Evolutionary conservation across 2,888 invertebrate species (phyloP).

Genomic region (Plebejus melissa): DNA sequence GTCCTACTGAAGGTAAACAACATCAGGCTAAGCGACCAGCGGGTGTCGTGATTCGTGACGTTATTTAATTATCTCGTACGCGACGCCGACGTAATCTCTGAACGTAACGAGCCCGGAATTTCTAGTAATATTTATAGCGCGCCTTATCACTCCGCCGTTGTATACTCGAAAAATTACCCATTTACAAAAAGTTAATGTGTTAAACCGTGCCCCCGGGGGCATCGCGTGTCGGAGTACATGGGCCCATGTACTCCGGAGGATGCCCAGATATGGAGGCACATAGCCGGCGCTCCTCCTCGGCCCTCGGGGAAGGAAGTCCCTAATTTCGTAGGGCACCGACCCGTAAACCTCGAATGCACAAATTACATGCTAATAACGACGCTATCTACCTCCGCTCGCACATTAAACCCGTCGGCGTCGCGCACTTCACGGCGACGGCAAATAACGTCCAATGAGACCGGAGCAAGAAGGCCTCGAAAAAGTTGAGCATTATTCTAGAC

Average conservation of each 20-base stretch:
- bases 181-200: slow-evolving; percentile 17
- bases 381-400: slow-evolving; percentile 37
- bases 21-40: background rate
- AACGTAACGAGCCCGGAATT: slow-evolving; percentile 3
- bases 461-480: background rate
- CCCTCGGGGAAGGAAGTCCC: slow-evolving; percentile 70
- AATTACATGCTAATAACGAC: slow-evolving; percentile 76
- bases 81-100: slow-evolving; percentile 8
- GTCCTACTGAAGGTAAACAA: background rate
- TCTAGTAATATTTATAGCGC: background rate
- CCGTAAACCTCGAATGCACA: slow-evolving; percentile 68
- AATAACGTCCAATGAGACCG: background rate
- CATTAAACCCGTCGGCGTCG: slow-evolving; percentile 7
- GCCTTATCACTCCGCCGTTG: background rate
- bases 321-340: slow-evolving; percentile 73
- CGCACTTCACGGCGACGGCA: slow-evolving; percentile 5
- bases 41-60: slow-evolving; percentile 10
- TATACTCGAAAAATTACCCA: slow-evolving; percentile 11
- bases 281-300: slow-evolving; percentile 50
- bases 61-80: slow-evolving; percentile 12
- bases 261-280: slow-evolving; percentile 25
- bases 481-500: background rate
- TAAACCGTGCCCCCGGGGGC: slow-evolving; percentile 13
- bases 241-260: slow-evolving; percentile 14
- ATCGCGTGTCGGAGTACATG: slow-evolving; percentile 23